A percentile compares a stretch with the other conserved stretches of the same genome.
phyloP scores from a whole-genome alignment of 2,113 vertebrate genomes.

The Atrichornis clamosus region DNA sequence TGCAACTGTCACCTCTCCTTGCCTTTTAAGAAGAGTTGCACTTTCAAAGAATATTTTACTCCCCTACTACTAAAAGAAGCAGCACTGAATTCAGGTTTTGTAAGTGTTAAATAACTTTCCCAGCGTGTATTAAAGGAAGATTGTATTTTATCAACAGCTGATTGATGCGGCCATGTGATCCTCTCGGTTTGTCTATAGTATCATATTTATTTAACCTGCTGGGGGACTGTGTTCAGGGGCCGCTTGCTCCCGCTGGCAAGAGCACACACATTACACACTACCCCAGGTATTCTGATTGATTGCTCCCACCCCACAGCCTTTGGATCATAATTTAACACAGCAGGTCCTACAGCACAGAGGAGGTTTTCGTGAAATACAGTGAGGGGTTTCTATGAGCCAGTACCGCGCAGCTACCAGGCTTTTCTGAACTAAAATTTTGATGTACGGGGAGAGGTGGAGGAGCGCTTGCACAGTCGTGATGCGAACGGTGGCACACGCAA shows the following conservation, averaged over 20 bases:
- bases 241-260: slow-evolving; percentile 85
- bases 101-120: slow-evolving; percentile 86
- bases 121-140: slow-evolving; percentile 82
- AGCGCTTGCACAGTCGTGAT: neutral
- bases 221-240: slow-evolving; percentile 86
- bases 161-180: slow-evolving; percentile 90
- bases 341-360: slow-evolving; percentile 79
- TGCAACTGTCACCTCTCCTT: neutral
- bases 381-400: slow-evolving; percentile 67
- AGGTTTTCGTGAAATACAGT: slow-evolving; percentile 62
- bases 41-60: slow-evolving; percentile 67
- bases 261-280: slow-evolving; percentile 90
- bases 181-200: slow-evolving; percentile 86
- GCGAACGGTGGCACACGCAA: neutral
- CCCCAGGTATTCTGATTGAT: slow-evolving; percentile 95
- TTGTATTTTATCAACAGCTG: slow-evolving; percentile 85
- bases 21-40: slow-evolving; percentile 72
- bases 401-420: slow-evolving; percentile 11
- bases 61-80: slow-evolving; percentile 56
- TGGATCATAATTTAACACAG: slow-evolving; percentile 98
- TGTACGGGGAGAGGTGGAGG: neutral
- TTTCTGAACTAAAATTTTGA: slow-evolving; percentile 35
- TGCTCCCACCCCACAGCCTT: slow-evolving; percentile 89
- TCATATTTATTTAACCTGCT: slow-evolving; percentile 99
- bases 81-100: slow-evolving; percentile 65